Evolutionary conservation across 2,888 invertebrate species (phyloP).

Genomic region (Liodrosophila aerea): DNA sequence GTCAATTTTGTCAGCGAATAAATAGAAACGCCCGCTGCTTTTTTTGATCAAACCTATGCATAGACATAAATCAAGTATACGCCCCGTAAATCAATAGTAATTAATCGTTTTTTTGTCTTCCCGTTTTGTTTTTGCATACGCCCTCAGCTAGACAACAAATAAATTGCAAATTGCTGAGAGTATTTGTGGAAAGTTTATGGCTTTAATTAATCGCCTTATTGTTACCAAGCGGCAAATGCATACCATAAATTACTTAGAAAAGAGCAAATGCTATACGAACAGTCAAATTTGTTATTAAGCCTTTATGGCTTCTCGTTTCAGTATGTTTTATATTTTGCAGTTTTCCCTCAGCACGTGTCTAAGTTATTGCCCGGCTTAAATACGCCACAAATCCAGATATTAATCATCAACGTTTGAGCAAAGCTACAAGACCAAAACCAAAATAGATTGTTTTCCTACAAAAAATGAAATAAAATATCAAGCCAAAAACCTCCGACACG

Average conservation of each 20-base stretch:
- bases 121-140: slow-evolving; percentile 38
- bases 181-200: slow-evolving; percentile 30
- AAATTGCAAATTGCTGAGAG: slow-evolving; percentile 32
- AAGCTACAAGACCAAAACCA: slow-evolving; percentile 29
- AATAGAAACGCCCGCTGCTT: slow-evolving; percentile 36
- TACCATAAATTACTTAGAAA: neutral
- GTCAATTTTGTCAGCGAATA: slow-evolving; percentile 17
- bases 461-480: slow-evolving; percentile 10
- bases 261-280: neutral
- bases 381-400: slow-evolving; percentile 3
- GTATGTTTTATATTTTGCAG: neutral
- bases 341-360: slow-evolving; percentile 7
- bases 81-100: slow-evolving; percentile 64
- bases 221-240: slow-evolving; percentile 7
- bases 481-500: neutral
- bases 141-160: slow-evolving; percentile 33
- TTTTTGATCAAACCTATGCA: slow-evolving; percentile 27
- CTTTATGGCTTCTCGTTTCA: neutral
- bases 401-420: slow-evolving; percentile 16
- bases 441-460: slow-evolving; percentile 54
- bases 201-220: slow-evolving; percentile 34
- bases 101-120: slow-evolving; percentile 44
- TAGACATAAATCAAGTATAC: slow-evolving; percentile 58
- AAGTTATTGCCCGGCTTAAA: slow-evolving; percentile 5
- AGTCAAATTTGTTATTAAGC: neutral